phyloP scores from a whole-genome alignment of 2,797 vertebrate genomes.

The Nannoperca obscura region DNA sequence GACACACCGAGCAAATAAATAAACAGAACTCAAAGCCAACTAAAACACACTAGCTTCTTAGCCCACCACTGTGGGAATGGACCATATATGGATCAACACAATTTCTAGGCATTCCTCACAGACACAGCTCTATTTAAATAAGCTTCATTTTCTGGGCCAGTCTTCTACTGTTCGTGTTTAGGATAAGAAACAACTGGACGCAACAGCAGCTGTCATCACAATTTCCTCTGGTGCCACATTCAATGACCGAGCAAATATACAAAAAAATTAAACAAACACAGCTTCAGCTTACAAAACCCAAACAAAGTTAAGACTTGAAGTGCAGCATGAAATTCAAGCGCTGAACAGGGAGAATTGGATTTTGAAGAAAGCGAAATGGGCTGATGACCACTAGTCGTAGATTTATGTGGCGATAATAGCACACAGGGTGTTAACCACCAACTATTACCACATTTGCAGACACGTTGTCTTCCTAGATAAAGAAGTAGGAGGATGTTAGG shows the following conservation, averaged over 20 bases:
- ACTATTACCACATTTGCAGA: conserved; percentile 24
- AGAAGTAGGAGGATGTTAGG: neutral
- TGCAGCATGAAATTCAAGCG: neutral
- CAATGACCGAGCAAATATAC: neutral
- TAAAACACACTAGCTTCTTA: conserved; percentile 36
- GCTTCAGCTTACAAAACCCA: neutral
- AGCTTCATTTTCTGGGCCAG: neutral
- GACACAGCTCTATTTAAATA: neutral
- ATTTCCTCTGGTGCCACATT: neutral
- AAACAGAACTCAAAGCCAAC: conserved; percentile 58
- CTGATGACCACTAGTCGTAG: neutral
- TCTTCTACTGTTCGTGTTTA: neutral
- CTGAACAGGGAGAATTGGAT: neutral
- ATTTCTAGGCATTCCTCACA: conserved; percentile 31
- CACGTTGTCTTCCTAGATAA: neutral
- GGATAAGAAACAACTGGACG: too few species aligned
- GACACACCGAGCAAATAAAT: conserved; percentile 41
- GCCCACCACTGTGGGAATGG: conserved; percentile 63
- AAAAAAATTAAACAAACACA: neutral
- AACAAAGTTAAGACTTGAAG: neutral
- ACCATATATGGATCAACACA: conserved; percentile 68
- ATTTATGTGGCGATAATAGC: conserved; percentile 35
- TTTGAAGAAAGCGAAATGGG: conserved; percentile 6
- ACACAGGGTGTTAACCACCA: conserved; percentile 18
- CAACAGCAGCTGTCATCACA: neutral